These are phyloP conservation scores for Microcebus tavaratra DNA, from an alignment of 2,113 vertebrate genomes.

Conservation along the genomic window DNA sequence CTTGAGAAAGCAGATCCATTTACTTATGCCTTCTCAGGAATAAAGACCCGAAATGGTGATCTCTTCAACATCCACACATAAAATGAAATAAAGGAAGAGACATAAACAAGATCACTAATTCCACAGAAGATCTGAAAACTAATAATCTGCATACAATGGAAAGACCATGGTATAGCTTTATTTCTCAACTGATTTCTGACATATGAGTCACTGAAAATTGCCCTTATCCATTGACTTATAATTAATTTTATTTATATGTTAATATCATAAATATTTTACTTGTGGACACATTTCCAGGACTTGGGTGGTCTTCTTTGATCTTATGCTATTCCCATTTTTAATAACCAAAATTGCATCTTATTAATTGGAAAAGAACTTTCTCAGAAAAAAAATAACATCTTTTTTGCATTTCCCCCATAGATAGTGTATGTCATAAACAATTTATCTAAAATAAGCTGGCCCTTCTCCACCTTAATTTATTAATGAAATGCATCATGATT, in stretches of 20 bases:
- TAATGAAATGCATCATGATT: background rate
- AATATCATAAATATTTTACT: background rate
- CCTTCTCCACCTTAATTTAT: slow-evolving; percentile 14
- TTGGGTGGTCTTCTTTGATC: background rate
- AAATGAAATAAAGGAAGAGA: background rate
- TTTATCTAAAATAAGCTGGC: background rate
- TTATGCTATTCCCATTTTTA: slow-evolving; percentile 26
- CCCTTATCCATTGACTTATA: slow-evolving; percentile 39
- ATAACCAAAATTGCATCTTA: background rate
- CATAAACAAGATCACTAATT: background rate
- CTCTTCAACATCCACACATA: background rate
- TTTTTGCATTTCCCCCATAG: background rate
- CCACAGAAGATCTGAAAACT: background rate
- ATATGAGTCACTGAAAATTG: slow-evolving; percentile 13
- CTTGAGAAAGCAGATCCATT: background rate
- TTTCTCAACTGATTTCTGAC: slow-evolving; percentile 52
- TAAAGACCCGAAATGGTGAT: background rate
- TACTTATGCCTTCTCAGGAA: background rate
- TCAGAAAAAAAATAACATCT: background rate
- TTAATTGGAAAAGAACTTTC: slow-evolving; percentile 1
- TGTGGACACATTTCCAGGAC: slow-evolving; percentile 6
- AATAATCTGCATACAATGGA: background rate
- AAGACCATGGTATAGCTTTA: background rate
- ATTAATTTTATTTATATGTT: slow-evolving; percentile 14
- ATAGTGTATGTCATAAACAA: background rate